These are phyloP conservation scores for Girardinichthys multiradiatus DNA, from an alignment of 2,113 vertebrate species.

Conservation along the genomic window DNA sequence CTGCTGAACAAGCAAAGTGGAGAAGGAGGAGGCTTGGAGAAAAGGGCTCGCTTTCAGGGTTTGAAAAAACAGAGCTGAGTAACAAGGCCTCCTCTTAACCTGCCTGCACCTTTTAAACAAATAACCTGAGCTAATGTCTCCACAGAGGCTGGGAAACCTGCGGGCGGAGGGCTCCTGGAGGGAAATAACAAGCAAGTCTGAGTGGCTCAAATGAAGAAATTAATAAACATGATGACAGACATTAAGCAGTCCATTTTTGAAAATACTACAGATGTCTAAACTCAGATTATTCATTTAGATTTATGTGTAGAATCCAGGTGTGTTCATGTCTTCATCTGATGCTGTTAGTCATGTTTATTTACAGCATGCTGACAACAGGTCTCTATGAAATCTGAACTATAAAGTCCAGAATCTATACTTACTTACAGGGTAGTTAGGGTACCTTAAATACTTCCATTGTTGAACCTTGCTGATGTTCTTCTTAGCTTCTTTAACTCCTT, in stretches of 20 bases:
- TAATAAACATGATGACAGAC: neutral
- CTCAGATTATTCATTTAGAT: neutral
- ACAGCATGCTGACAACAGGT: neutral
- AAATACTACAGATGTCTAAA: neutral
- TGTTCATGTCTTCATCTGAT: neutral
- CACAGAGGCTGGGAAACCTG: slow-evolving; percentile 43
- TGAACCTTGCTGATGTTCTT: no score
- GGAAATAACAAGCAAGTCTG: neutral
- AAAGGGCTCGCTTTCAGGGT: slow-evolving; percentile 54
- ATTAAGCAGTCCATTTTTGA: neutral
- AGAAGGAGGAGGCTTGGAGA: slow-evolving; percentile 12
- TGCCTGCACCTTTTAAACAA: slow-evolving; percentile 71
- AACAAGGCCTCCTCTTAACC: slow-evolving; percentile 66
- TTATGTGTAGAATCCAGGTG: neutral
- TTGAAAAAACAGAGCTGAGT: slow-evolving; percentile 56
- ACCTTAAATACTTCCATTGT: no score
- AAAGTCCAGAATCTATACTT: neutral
- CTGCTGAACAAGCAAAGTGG: slow-evolving; percentile 59
- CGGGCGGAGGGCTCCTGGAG: slow-evolving; percentile 7
- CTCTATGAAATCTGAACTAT: neutral
- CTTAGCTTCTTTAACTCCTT: no score
- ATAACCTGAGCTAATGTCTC: slow-evolving; percentile 59
- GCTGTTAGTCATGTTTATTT: neutral
- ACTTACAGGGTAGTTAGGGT: no score
- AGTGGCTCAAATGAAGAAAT: neutral